Conservation (phyloP, 2,113 vertebrate genomes). For the Xiphophorus maculatus region DNA sequence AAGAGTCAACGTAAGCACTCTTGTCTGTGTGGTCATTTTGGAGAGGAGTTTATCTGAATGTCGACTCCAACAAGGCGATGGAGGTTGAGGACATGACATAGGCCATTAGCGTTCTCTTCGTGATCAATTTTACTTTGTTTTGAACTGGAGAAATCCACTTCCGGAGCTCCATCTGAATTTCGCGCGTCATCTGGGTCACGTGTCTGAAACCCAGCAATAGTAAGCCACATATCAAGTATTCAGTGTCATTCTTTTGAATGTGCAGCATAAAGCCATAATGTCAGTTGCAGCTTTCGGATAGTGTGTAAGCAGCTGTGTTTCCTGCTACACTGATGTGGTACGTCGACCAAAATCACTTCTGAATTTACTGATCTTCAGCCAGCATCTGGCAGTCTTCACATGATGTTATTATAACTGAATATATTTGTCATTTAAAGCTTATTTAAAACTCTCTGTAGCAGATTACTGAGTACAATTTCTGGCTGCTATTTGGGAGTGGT, state of each 20-base stretch:
- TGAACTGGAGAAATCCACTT: no score
- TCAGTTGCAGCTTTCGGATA: neutral
- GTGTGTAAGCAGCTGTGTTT: neutral
- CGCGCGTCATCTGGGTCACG: no score
- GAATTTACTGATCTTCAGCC: constrained; percentile 3
- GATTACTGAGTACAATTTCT: neutral
- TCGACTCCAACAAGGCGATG: no score
- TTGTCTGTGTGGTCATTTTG: no score
- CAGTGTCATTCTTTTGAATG: neutral
- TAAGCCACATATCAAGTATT: neutral
- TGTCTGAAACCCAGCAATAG: no score
- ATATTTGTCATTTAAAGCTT: neutral
- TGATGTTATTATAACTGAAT: neutral
- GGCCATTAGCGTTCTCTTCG: no score
- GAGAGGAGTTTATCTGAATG: no score
- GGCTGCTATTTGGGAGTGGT: neutral
- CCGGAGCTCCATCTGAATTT: no score
- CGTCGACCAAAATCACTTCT: neutral
- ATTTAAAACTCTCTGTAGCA: neutral
- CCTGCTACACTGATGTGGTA: neutral
- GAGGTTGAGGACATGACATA: no score
- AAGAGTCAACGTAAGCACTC: no score
- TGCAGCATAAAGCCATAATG: neutral
- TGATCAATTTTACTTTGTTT: no score
- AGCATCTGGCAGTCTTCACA: neutral